Conservation (phyloP, 2,797 vertebrate species). For the Varecia variegata region DNA sequence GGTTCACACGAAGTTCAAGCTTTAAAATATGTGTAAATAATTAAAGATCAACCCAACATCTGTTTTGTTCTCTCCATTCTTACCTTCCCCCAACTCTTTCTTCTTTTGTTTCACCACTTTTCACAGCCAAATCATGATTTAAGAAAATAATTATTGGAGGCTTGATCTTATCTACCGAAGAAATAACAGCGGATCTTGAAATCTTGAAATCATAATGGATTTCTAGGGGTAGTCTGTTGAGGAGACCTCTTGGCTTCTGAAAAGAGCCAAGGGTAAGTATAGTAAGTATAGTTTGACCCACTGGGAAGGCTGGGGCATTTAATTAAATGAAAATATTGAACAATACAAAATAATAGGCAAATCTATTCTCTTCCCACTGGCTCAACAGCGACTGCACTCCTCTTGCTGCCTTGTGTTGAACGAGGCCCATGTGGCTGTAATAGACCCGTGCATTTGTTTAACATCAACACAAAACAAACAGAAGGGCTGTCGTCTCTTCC, state of each 20-base stretch:
- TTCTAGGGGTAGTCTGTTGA: neutral
- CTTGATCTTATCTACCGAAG: neutral
- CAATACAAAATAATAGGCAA: constrained; percentile 22
- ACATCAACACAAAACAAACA: constrained; percentile 67
- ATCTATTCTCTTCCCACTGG: neutral
- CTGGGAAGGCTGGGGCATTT: neutral
- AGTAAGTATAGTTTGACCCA: neutral
- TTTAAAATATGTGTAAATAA: constrained; percentile 20
- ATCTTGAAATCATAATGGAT: neutral
- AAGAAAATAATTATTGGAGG: neutral
- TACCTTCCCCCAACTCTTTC: neutral
- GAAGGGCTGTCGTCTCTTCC: constrained; percentile 6
- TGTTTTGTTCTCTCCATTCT: neutral
- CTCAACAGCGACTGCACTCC: neutral
- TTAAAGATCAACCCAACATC: constrained; percentile 3
- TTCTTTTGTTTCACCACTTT: constrained; percentile 54
- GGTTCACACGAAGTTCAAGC: neutral
- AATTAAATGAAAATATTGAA: constrained; percentile 32
- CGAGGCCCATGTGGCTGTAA: neutral
- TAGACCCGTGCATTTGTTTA: neutral
- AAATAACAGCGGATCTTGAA: neutral
- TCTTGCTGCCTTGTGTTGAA: constrained; percentile 45
- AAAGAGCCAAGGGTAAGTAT: constrained; percentile 25
- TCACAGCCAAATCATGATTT: constrained; percentile 49
- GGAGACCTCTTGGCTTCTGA: neutral